Conservation (phyloP, 2,113 vertebrate genomes). For the Falco punctatus region DNA sequence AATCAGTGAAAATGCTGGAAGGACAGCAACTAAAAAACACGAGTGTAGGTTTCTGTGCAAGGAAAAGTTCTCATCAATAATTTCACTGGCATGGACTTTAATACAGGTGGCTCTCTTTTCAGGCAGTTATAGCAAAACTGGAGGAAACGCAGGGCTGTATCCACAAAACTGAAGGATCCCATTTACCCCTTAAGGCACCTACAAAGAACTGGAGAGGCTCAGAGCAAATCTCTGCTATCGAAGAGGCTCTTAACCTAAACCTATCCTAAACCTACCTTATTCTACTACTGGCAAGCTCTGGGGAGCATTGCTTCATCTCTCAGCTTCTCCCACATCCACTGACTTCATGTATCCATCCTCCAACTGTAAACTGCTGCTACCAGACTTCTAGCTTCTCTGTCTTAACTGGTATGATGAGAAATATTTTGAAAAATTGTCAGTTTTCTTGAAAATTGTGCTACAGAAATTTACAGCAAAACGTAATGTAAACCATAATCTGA, state of each 20-base stretch:
- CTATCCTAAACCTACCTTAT: not conserved
- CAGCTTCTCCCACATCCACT: not conserved
- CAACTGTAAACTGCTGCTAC: not conserved
- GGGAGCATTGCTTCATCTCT: not conserved
- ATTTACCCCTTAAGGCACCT: not conserved
- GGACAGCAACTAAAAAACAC: not conserved
- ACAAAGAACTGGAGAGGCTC: not conserved
- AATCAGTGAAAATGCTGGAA: not conserved
- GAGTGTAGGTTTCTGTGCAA: not conserved
- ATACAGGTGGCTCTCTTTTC: not conserved
- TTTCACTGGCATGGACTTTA: not conserved
- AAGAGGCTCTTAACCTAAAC: not conserved
- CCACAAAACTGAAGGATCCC: not conserved
- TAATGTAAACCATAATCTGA: not conserved
- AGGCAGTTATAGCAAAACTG: not conserved
- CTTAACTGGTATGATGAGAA: fast-evolving
- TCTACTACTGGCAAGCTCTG: not conserved
- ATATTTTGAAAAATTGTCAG: not conserved
- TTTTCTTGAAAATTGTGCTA: not conserved
- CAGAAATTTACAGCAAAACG: not conserved
- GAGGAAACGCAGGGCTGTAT: not conserved
- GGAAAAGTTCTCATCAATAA: not conserved
- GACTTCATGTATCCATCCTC: not conserved
- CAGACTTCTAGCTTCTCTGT: not conserved
- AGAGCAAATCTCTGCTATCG: not conserved